Conservation (phyloP, 2,797 vertebrate species). For the Menidia menidia region DNA sequence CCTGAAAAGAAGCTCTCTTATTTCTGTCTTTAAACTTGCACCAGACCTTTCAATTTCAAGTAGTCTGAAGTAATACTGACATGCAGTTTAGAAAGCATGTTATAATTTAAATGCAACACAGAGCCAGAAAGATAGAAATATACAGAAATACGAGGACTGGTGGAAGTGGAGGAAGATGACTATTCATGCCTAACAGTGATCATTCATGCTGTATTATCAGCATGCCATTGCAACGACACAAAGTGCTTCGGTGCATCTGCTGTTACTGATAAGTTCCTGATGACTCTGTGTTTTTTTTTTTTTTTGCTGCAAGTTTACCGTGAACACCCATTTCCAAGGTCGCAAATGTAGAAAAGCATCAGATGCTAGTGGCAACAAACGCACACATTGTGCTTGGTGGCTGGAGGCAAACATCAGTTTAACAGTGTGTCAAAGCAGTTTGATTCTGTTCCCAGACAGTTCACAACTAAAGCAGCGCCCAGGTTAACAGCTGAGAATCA, state of each 20-base stretch:
- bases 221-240: slow-evolving; percentile 45
- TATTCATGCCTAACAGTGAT: slow-evolving; percentile 35
- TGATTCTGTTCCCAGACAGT: slow-evolving; percentile 11
- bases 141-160: neutral
- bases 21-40: too few species aligned
- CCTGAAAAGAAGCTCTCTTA: too few species aligned
- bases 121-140: neutral
- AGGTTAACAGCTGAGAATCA: slow-evolving; percentile 20
- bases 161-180: slow-evolving; percentile 33
- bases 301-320: slow-evolving; percentile 22
- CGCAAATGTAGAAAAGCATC: slow-evolving; percentile 28
- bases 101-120: slow-evolving; percentile 8
- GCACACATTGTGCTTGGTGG: slow-evolving; percentile 24
- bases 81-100: neutral
- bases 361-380: slow-evolving; percentile 46
- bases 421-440: slow-evolving; percentile 44
- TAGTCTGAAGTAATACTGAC: neutral
- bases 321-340: slow-evolving; percentile 25
- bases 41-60: neutral
- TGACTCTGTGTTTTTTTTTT: slow-evolving; percentile 37
- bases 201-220: slow-evolving; percentile 42
- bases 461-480: slow-evolving; percentile 17
- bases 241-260: slow-evolving; percentile 25
- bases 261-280: slow-evolving; percentile 47
- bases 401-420: slow-evolving; percentile 36